Percentiles rank a stretch among this genome's conserved stretches.
These are phyloP conservation scores for Limnephilus lunatus DNA, from an alignment of 2,888 invertebrate species.

Conservation along the genomic window DNA sequence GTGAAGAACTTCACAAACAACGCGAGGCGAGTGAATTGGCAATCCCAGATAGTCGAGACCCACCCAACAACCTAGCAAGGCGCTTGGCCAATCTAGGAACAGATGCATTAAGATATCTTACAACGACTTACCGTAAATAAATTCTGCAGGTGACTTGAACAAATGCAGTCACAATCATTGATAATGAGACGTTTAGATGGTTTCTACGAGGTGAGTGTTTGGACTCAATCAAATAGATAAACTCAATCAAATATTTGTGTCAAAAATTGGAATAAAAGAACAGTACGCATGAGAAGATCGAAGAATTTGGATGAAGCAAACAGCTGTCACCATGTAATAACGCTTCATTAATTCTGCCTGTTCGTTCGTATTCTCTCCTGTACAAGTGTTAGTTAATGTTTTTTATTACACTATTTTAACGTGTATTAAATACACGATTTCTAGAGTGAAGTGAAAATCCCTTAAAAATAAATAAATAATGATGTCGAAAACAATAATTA, in stretches of 20 bases:
- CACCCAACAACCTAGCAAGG: background rate
- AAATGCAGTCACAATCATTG: background rate
- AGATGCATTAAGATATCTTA: background rate
- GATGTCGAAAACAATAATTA: background rate
- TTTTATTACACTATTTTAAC: too few species aligned
- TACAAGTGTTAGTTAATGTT: background rate
- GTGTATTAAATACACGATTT: too few species aligned
- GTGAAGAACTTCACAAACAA: background rate
- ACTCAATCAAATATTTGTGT: too few species aligned
- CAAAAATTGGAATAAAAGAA: too few species aligned
- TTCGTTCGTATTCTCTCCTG: too few species aligned
- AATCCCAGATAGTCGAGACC: background rate
- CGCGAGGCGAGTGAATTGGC: background rate
- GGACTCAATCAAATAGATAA: too few species aligned
- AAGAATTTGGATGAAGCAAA: background rate
- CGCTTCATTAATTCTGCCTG: background rate
- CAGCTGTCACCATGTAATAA: background rate
- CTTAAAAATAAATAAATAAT: background rate
- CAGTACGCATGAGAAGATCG: background rate
- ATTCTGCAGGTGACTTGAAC: background rate
- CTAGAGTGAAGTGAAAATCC: background rate
- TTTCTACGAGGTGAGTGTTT: background rate
- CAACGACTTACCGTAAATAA: background rate
- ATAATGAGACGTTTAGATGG: background rate
- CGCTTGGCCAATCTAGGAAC: background rate